These are phyloP conservation scores for Lepilemur septentrionalis DNA, from an alignment of 2,797 vertebrate species.

Conservation along the genomic window DNA sequence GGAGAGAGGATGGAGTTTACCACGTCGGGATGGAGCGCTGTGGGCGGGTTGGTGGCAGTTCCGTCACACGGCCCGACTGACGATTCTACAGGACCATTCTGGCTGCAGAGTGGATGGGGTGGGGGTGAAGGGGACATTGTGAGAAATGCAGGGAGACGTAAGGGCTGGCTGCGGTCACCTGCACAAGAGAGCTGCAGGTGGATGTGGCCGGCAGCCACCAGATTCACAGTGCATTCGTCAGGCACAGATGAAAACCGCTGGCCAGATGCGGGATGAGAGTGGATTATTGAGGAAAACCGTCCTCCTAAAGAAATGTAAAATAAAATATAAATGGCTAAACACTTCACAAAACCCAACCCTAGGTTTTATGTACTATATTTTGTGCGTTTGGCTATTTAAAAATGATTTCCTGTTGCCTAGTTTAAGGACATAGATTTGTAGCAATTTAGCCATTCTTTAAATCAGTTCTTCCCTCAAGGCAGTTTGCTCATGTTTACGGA, in stretches of 20 bases:
- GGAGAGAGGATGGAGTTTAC: background rate
- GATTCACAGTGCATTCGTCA: accelerated
- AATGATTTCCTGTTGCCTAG: background rate
- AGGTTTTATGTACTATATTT: background rate
- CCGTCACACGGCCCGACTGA: accelerated
- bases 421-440: background rate
- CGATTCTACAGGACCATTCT: too few relatives aligned
- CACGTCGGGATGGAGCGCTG: accelerated
- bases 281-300: too few relatives aligned
- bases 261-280: background rate
- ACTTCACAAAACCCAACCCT: background rate
- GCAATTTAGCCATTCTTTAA: background rate
- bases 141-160: background rate
- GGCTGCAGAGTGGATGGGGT: too few relatives aligned
- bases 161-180: accelerated
- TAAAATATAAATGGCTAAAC: background rate
- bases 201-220: accelerated
- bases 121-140: accelerated
- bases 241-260: accelerated
- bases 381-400: background rate
- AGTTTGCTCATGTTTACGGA: background rate
- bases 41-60: accelerated
- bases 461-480: background rate
- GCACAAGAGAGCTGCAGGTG: accelerated
- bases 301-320: background rate